Evolutionary conservation across 2,113 vertebrate species (phyloP), one percentile per base, ranked within the genome.

Genomic region (Arizona elegans): DNA sequence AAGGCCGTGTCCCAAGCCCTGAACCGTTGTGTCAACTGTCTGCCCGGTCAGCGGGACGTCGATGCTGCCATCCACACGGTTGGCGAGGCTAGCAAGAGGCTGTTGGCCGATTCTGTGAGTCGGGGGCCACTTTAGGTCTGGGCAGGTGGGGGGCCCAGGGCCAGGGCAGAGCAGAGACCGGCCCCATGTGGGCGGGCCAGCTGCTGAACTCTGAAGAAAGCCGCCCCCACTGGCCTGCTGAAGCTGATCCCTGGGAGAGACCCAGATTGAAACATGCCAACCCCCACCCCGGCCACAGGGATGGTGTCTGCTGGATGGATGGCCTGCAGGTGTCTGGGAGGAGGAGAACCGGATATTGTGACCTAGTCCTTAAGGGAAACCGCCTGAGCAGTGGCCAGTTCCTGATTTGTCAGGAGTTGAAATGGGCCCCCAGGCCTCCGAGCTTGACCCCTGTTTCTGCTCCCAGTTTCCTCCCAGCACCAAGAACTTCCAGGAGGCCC

Each of bases 1-100:
- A 99, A 99, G 96, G 99, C 99, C 0, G 99, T 99, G 94, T 99
- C 99, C 0, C 99, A 99, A 97, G 98, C 99, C 9, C 97, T 99
- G 96, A 99, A 98, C 97, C 98, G 99, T 92, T 98, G 98, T 0
- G 98, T 99, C 86, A 99, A 98, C 98, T 99, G 99, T 96, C 98
- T 99, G 52, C 99, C 99, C 0, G 99, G 99, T 6, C 99, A 99
- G 96, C 98, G 99, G 92, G 99, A 99, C 0, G 99, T 99, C 95
- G 99, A 99, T 2, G 99, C 99, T 38, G 99, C 99, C 94, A 98
- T 99, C 86, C 98, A 98, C 93, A 97, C 98, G 8, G 98, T 99
- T 65, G 99, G 99, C 91, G 99, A 99, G 92, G 98, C 99, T 97
- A 99, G 99, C 98, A 99, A 99, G 97, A 98, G 97, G 26, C 98